Evolutionary conservation across 2,888 invertebrate genomes (phyloP).

Genomic region (Caenorhabditis panamensis): DNA sequence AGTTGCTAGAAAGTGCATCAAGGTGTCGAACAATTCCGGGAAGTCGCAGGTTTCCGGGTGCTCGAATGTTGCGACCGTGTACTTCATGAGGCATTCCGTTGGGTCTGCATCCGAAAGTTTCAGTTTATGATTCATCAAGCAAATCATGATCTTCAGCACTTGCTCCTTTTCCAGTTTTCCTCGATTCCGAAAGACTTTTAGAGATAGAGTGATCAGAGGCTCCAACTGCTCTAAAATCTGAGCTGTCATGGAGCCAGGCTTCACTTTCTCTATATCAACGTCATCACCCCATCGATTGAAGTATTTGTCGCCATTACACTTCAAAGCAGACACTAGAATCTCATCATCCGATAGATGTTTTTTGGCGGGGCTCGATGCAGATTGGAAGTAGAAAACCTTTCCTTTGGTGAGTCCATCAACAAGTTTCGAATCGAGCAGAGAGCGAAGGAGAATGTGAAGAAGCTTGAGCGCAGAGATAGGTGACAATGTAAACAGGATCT

Average conservation of each 20-base stretch:
- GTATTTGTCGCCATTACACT: slow-evolving; percentile 25
- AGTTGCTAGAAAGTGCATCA: slow-evolving; percentile 41
- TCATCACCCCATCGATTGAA: slow-evolving; percentile 41
- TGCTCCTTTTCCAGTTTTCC: slow-evolving; percentile 39
- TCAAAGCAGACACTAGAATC: slow-evolving; percentile 20
- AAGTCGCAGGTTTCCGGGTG: slow-evolving; percentile 21
- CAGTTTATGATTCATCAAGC: slow-evolving; percentile 37
- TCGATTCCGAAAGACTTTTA: slow-evolving; percentile 42
- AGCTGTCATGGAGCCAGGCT: slow-evolving; percentile 23
- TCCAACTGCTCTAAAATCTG: slow-evolving; percentile 37
- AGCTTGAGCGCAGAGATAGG: slow-evolving; percentile 36
- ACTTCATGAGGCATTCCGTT: slow-evolving; percentile 40
- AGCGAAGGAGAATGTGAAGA: slow-evolving; percentile 30
- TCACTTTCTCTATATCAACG: slow-evolving; percentile 28
- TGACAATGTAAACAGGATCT: slow-evolving; percentile 24
- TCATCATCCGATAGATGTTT: neutral
- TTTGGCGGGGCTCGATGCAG: slow-evolving; percentile 5
- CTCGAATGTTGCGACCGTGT: slow-evolving; percentile 11
- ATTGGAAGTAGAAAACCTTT: slow-evolving; percentile 14
- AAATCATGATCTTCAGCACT: slow-evolving; percentile 47
- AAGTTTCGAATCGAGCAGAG: slow-evolving; percentile 31
- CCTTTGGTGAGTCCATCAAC: slow-evolving; percentile 24
- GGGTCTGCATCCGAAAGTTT: slow-evolving; percentile 46
- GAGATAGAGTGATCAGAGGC: slow-evolving; percentile 34
- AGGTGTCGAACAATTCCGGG: slow-evolving; percentile 42